Conservation (phyloP, 2,797 vertebrate species). For the Coccyzus lansbergi region DNA sequence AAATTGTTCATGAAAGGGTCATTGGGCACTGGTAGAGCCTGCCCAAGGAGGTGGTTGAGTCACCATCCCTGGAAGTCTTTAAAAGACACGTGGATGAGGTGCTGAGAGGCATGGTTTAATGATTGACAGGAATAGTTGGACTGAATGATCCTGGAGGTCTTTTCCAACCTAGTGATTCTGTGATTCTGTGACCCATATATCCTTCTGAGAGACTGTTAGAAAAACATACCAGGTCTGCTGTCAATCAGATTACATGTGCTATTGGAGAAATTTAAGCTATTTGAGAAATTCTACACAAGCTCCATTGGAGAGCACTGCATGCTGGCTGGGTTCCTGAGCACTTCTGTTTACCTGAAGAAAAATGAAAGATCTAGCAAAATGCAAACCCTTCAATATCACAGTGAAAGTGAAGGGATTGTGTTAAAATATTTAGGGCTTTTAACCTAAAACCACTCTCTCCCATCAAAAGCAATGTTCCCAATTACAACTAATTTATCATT, state of each 20-base stretch:
- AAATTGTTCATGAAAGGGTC: no score
- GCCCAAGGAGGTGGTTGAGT: no score
- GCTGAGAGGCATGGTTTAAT: no score
- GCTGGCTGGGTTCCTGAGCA: not conserved
- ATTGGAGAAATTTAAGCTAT: not conserved
- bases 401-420: not conserved
- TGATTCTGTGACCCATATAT: not conserved
- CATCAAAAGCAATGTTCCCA: constrained; percentile 10
- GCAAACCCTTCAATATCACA: not conserved
- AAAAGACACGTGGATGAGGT: no score
- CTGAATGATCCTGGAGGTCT: no score
- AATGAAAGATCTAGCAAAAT: not conserved
- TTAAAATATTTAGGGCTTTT: constrained; percentile 34
- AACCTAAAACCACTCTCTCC: not conserved
- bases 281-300: not conserved
- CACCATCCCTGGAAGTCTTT: no score
- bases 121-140: no score
- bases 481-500: constrained; percentile 45
- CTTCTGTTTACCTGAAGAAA: not conserved
- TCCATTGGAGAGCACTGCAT: not conserved
- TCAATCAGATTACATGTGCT: not conserved
- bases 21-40: no score
- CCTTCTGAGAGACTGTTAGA: not conserved
- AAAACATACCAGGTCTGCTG: not conserved
- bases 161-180: no score